Conservation (phyloP, 1,140 invertebrate species). For the Aphelenchoides avenae region DNA sequence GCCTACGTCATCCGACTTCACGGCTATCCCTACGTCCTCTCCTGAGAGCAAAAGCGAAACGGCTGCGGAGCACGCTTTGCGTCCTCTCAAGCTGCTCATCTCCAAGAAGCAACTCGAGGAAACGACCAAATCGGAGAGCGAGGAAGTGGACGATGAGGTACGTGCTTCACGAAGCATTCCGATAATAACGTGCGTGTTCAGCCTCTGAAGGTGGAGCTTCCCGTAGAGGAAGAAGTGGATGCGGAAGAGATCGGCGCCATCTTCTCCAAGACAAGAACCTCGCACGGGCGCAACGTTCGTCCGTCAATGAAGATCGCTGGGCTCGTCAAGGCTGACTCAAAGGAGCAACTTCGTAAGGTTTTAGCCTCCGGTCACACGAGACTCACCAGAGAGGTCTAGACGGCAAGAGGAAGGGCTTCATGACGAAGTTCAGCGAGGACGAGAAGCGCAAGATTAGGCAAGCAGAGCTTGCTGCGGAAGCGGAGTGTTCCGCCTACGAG, state of each 20-base stretch:
- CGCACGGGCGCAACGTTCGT: background rate
- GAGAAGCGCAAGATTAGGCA: constrained; percentile 6
- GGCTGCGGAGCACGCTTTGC: background rate
- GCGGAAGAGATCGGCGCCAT: background rate
- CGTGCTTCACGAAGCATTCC: background rate
- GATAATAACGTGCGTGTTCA: background rate
- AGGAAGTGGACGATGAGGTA: background rate
- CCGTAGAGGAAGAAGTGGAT: background rate
- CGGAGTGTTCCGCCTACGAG: constrained; percentile 1
- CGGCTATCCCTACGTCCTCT: too few species aligned
- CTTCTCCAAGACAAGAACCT: background rate
- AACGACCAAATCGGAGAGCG: background rate
- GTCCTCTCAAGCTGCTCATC: background rate
- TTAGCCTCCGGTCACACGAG: background rate
- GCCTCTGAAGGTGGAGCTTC: too few species aligned
- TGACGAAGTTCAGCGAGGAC: constrained; percentile 5
- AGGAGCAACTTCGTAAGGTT: background rate
- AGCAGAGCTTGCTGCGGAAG: constrained; percentile 15
- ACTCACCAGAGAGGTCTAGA: background rate
- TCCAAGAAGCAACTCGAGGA: background rate
- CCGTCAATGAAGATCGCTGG: background rate
- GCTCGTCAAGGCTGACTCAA: background rate
- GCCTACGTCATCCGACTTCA: too few species aligned
- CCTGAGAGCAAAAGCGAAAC: background rate
- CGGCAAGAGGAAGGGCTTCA: constrained; percentile 2